phyloP scores from a whole-genome alignment of 2,113 vertebrate genomes.

The Myodes glareolus region DNA sequence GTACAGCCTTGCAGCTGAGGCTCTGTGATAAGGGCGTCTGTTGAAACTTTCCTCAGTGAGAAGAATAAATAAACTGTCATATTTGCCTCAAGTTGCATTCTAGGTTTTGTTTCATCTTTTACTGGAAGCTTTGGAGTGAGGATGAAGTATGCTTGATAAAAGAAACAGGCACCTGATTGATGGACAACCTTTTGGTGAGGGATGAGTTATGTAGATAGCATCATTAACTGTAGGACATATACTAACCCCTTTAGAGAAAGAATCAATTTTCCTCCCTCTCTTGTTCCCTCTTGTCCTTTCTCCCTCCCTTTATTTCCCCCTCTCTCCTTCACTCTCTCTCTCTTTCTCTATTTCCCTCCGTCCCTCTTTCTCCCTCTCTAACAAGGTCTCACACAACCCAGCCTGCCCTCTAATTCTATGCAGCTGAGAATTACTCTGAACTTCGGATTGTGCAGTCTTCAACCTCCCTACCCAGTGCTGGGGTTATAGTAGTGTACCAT shows the following conservation, averaged over 20 bases:
- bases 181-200: constrained; percentile 67
- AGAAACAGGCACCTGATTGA: constrained; percentile 71
- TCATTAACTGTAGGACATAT: constrained; percentile 46
- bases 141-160: neutral
- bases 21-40: constrained; percentile 86
- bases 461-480: neutral
- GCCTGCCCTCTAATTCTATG: neutral
- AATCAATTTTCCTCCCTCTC: neutral
- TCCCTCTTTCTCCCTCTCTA: too few species aligned
- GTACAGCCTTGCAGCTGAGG: constrained; percentile 84
- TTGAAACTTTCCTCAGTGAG: constrained; percentile 80
- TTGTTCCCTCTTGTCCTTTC: too few species aligned
- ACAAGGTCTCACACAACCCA: neutral
- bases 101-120: constrained; percentile 77
- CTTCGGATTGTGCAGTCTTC: neutral
- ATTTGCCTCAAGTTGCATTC: constrained; percentile 81
- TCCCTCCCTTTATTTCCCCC: neutral
- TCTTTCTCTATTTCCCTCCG: neutral
- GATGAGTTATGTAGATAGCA: constrained; percentile 43
- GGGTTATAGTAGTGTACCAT: neutral
- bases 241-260: neutral
- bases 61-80: constrained; percentile 79
- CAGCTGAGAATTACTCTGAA: neutral
- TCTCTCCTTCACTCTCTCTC: neutral
- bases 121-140: neutral